Conservation (phyloP, 2,888 invertebrate genomes). For the Callimorpha dominula region DNA sequence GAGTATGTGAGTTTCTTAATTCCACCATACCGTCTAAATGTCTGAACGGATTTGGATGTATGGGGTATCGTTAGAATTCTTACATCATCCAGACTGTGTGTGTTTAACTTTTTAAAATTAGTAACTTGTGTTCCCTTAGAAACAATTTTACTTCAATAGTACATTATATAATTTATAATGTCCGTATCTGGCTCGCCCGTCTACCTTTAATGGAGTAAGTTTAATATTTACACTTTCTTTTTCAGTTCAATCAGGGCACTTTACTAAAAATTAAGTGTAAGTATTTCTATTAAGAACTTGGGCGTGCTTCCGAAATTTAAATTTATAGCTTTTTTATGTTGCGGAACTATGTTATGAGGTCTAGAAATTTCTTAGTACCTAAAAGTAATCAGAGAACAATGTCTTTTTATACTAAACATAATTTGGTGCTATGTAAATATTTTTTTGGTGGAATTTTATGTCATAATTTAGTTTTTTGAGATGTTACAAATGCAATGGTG, state of each 20-base stretch:
- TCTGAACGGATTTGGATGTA: no score
- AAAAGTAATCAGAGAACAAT: background rate
- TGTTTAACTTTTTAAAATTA: no score
- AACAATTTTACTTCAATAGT: background rate
- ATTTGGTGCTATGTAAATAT: background rate
- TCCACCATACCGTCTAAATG: no score
- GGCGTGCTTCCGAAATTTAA: constrained; percentile 22
- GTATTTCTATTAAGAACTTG: constrained; percentile 38
- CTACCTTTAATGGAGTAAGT: constrained; percentile 30
- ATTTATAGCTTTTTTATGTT: constrained; percentile 10
- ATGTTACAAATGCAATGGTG: no score
- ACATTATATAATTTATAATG: background rate
- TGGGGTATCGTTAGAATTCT: no score
- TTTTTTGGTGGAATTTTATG: no score
- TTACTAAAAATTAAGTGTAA: constrained; percentile 50
- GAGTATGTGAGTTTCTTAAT: no score
- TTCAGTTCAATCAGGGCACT: constrained; percentile 48
- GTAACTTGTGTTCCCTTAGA: no score
- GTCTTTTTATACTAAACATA: background rate
- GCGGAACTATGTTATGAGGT: background rate
- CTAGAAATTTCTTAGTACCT: background rate
- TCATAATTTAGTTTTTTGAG: no score
- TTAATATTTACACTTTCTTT: constrained; percentile 46
- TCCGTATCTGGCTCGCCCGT: background rate
- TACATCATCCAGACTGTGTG: no score